These are phyloP conservation scores for Oreonectes daqikongensis DNA, from an alignment of 2,797 vertebrate species.

Conservation along the genomic window DNA sequence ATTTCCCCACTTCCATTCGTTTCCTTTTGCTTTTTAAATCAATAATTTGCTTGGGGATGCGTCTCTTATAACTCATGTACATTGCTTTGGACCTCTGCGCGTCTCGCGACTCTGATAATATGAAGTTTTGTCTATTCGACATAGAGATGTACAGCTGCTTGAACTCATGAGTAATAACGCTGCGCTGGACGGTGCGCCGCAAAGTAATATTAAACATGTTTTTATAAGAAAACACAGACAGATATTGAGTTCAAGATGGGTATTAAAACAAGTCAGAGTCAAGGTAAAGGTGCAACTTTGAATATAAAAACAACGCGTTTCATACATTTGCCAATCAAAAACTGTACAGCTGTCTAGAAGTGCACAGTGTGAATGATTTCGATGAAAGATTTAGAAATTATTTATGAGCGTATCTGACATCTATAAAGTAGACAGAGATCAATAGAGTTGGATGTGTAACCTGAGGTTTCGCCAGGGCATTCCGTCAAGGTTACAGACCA, in stretches of 20 bases:
- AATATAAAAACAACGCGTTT: background rate
- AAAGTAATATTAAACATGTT: conserved; percentile 39
- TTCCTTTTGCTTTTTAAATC: conserved; percentile 60
- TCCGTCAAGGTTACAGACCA: conserved; percentile 30
- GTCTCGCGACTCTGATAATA: conserved; percentile 61
- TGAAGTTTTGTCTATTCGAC: conserved; percentile 55
- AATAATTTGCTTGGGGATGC: conserved; percentile 68
- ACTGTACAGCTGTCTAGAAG: background rate
- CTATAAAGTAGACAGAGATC: conserved; percentile 3
- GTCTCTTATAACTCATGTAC: conserved; percentile 59
- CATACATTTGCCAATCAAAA: background rate
- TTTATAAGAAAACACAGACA: conserved; percentile 21
- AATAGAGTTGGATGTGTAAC: background rate
- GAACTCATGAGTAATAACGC: conserved; percentile 24
- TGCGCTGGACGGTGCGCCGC: conserved; percentile 27
- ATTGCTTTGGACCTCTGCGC: conserved; percentile 66
- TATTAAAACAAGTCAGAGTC: conserved; percentile 6
- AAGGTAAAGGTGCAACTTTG: background rate
- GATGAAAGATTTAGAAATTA: conserved; percentile 39
- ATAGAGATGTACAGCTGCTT: conserved; percentile 22
- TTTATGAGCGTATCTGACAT: conserved; percentile 30
- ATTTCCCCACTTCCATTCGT: background rate
- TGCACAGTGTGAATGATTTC: background rate
- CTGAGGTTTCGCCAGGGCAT: conserved; percentile 6
- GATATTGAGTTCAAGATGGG: conserved; percentile 5